Base-by-base conservation (phyloP, 2,113 vertebrate genomes). In the Sylvilagus bachmani region DNA sequence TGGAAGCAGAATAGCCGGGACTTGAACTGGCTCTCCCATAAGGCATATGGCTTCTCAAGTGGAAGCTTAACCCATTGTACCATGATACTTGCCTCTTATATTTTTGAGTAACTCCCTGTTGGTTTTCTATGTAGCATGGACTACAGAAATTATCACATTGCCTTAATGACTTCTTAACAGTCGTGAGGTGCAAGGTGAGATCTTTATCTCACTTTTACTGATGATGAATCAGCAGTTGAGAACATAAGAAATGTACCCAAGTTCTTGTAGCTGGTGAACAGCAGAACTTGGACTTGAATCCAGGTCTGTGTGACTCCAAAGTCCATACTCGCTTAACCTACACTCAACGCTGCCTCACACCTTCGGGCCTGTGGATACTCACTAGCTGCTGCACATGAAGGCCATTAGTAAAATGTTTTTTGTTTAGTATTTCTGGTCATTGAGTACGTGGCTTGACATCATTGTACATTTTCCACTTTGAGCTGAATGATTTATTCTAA, bases 401-500 rank as follows among this genome's bases (percentile, higher is more conserved):
- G 36, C 17, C 33, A 33, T 81, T 85, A 53, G 31, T 69, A 51
- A 38, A 55, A 70, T 36, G n/a, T 86, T 74, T 96, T 22, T 84
- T 58, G 44, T 25, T 95, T 25, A 29, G 4, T 44, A 21, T 64
- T 75, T 91, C 64, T 69, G 10, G 53, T 85, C 49, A n/a, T 67
- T 21, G 6, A 74, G 62, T 64, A 62, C 27, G 69, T 81, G 90
- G 19, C 25, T 85, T 93, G 29, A 66, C 17, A 5, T 62, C 86
- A 81, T 1, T 36, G 29, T 19, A 3, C 33, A 67, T 25, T 86
- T 89, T 79, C 55, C n/a, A 44, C 27, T 62, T 25, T 55, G 17
- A 64, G 67, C 70, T 58, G 51, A 66, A 79, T 53, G 36, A 79
- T 74, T 79, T 78, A n/a, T 64, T 95, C 19, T 84, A 49, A 84